These are phyloP conservation scores for Corythucha ciliata DNA, from an alignment of 2,888 invertebrate genomes.

Conservation along the genomic window DNA sequence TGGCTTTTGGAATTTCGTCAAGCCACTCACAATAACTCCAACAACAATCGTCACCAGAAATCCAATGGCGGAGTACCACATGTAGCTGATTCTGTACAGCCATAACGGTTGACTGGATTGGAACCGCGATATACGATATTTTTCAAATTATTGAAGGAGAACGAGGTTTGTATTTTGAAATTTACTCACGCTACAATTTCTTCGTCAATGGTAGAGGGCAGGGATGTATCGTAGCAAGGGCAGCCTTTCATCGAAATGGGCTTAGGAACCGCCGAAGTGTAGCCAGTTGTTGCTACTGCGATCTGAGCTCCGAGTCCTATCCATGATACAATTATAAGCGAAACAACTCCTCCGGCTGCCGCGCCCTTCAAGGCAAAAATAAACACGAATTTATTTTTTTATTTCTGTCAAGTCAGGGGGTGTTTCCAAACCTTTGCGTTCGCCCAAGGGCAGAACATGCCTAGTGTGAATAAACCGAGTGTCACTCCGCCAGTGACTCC, in stretches of 20 bases:
- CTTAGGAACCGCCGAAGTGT: slow-evolving; percentile 24
- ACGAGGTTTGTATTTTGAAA: too few species aligned
- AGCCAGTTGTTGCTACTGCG: slow-evolving; percentile 24
- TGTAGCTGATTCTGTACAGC: slow-evolving; percentile 69
- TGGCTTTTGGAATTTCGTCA: slow-evolving; percentile 54
- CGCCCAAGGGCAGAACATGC: slow-evolving; percentile 81
- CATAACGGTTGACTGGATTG: slow-evolving; percentile 22
- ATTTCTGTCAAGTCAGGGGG: slow-evolving; percentile 49
- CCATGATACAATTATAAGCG: slow-evolving; percentile 50
- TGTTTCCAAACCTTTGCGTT: slow-evolving; percentile 55
- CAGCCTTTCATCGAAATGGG: slow-evolving; percentile 49
- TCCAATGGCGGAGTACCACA: slow-evolving; percentile 84
- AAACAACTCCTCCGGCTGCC: slow-evolving; percentile 52
- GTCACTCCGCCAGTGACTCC: slow-evolving; percentile 84
- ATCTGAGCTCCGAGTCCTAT: slow-evolving; percentile 59
- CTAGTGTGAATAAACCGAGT: slow-evolving; percentile 74
- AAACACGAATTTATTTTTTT: slow-evolving; percentile 46
- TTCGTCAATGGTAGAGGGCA: slow-evolving; percentile 11
- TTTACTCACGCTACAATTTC: too few species aligned
- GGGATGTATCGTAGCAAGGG: slow-evolving; percentile 38
- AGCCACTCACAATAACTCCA: slow-evolving; percentile 62
- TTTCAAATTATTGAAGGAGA: too few species aligned
- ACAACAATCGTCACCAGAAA: slow-evolving; percentile 60
- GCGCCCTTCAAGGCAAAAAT: slow-evolving; percentile 60
- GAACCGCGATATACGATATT: too few species aligned